phyloP scores from a whole-genome alignment of 2,113 vertebrate species.

The Hydropotes inermis region DNA sequence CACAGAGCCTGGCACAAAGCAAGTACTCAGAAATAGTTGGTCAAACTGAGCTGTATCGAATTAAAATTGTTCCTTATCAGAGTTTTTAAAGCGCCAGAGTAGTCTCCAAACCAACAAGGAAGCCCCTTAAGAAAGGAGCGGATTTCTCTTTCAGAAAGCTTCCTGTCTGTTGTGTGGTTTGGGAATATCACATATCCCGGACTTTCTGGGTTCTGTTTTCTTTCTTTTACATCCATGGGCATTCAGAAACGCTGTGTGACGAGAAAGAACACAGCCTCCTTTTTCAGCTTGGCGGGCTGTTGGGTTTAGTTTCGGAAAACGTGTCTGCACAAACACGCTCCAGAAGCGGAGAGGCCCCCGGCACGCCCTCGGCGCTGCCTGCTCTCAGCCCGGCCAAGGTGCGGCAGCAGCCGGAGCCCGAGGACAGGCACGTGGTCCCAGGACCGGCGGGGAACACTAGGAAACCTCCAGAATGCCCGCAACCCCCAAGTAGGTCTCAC shows the following conservation, averaged over 20 bases:
- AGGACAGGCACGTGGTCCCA: neutral
- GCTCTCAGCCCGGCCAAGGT: neutral
- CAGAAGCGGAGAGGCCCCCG: neutral
- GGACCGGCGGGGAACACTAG: fast-evolving
- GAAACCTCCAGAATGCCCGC: neutral
- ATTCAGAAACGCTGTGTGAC: neutral
- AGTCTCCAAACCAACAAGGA: neutral
- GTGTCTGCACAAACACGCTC: fast-evolving
- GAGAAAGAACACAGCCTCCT: neutral
- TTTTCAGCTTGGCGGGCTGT: neutral
- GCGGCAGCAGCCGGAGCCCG: neutral
- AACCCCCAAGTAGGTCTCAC: fast-evolving
- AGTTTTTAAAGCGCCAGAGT: neutral
- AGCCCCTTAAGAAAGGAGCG: neutral
- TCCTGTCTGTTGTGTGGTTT: neutral
- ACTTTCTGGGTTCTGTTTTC: neutral
- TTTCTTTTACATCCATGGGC: neutral
- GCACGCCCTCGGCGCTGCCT: fast-evolving
- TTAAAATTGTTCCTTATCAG: neutral
- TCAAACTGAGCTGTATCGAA: neutral
- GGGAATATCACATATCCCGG: neutral
- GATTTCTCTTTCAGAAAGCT: neutral
- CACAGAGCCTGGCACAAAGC: neutral
- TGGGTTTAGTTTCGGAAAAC: neutral
- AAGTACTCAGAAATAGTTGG: neutral